Evolutionary conservation across 2,113 vertebrate species (phyloP).

Genomic region (Dendrocopos noguchii): DNA sequence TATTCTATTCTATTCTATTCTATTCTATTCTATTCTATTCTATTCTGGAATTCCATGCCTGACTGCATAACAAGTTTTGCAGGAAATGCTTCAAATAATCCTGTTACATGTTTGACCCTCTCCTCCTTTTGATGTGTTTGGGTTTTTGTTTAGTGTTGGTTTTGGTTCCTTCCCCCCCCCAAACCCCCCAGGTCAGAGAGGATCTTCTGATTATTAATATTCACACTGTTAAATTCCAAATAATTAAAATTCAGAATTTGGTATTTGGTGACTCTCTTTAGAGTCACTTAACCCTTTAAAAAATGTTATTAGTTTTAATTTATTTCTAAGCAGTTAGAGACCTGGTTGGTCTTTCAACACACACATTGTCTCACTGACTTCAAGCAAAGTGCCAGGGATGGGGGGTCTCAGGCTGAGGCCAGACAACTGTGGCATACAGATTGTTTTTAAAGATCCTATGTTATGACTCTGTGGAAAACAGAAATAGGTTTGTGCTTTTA

Average conservation of each 20-base stretch:
- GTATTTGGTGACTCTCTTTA: not conserved
- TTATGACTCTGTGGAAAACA: not conserved
- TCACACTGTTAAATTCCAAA: not conserved
- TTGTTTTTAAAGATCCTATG: slow-evolving; percentile 30
- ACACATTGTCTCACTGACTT: not conserved
- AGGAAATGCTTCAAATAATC: not conserved
- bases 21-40: too few species aligned
- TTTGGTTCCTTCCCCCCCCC: too few species aligned
- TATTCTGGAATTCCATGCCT: not conserved
- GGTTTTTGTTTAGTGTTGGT: too few species aligned
- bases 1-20: too few species aligned
- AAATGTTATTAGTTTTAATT: too few species aligned
- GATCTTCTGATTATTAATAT: not conserved
- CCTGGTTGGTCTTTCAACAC: not conserved
- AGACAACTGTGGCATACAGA: not conserved
- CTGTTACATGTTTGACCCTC: accelerated
- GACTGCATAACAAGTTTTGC: not conserved
- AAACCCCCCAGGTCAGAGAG: not conserved
- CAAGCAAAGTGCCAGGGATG: not conserved
- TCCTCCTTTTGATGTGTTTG: too few species aligned
- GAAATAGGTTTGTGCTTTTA: not conserved
- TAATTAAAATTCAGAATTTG: not conserved
- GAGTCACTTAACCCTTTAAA: not conserved
- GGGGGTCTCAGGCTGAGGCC: not conserved
- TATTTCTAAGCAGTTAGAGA: not conserved